Evolutionary conservation across 1,140 invertebrate species (phyloP).

Genomic region (Cydia pomonella): DNA sequence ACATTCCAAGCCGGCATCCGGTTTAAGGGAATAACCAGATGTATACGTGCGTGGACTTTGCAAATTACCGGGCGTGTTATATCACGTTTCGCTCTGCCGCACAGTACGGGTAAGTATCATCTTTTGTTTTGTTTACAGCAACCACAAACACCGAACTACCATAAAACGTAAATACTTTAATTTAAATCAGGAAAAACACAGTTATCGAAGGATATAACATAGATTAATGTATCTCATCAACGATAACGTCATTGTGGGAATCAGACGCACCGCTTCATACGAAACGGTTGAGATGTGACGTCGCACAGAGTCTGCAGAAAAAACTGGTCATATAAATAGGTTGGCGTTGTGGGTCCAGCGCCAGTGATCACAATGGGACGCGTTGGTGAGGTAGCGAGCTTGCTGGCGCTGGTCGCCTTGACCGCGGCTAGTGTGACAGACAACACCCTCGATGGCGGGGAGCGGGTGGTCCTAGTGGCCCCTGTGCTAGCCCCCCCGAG

Average conservation of each 20-base stretch:
- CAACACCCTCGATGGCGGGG: constrained; percentile 60
- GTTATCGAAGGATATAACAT: constrained; percentile 18
- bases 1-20: constrained; percentile 52
- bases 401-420: constrained; percentile 51
- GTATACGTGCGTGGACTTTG: constrained; percentile 54
- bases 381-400: constrained; percentile 58
- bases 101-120: constrained; percentile 38
- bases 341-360: constrained; percentile 61
- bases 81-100: constrained; percentile 46
- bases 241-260: constrained; percentile 68
- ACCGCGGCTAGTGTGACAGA: constrained; percentile 57
- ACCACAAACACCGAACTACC: background rate
- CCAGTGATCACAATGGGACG: constrained; percentile 69
- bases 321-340: constrained; percentile 73
- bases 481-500: constrained; percentile 68
- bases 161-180: background rate
- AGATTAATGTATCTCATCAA: constrained; percentile 32
- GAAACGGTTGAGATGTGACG: constrained; percentile 54
- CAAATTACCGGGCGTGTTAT: constrained; percentile 54
- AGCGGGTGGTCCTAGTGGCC: constrained; percentile 62
- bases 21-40: constrained; percentile 71
- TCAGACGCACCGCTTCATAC: constrained; percentile 47
- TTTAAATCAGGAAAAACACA: background rate
- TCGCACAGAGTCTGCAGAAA: constrained; percentile 54
- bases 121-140: constrained; percentile 40